A percentile compares a stretch with the other conserved stretches of the same genome.
These are phyloP conservation scores for Phyllostomus hastatus DNA, from an alignment of 2,113 vertebrate species.

Conservation along the genomic window DNA sequence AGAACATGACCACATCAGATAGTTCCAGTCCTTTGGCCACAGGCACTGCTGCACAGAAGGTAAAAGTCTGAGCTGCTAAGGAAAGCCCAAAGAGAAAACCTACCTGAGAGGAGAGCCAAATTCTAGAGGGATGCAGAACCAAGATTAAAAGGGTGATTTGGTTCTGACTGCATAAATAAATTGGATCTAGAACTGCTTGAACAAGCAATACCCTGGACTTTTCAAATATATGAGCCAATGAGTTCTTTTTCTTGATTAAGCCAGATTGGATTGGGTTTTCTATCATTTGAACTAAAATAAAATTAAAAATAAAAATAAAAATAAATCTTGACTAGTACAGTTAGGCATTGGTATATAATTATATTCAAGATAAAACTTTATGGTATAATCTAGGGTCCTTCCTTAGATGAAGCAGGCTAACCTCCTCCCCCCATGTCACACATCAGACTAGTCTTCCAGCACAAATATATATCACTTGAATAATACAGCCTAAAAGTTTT, in stretches of 20 bases:
- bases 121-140: not conserved
- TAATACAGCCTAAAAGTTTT: not conserved
- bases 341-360: not conserved
- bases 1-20: not conserved
- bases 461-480: not conserved
- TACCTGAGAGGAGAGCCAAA: not conserved
- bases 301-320: not conserved
- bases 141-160: not conserved
- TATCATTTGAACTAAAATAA: not conserved
- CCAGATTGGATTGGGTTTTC: not conserved
- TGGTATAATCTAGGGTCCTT: not conserved
- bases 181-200: not conserved
- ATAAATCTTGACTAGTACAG: not conserved
- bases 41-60: not conserved
- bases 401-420: not conserved
- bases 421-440: not conserved
- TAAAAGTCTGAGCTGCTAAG: not conserved
- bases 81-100: not conserved
- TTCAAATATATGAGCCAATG: not conserved
- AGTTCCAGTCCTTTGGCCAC: not conserved
- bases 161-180: not conserved
- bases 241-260: not conserved
- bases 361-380: constrained; percentile 12
- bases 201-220: not conserved
- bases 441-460: not conserved